phyloP scores from a whole-genome alignment of 1,140 invertebrate genomes.

The Saccostrea echinata region DNA sequence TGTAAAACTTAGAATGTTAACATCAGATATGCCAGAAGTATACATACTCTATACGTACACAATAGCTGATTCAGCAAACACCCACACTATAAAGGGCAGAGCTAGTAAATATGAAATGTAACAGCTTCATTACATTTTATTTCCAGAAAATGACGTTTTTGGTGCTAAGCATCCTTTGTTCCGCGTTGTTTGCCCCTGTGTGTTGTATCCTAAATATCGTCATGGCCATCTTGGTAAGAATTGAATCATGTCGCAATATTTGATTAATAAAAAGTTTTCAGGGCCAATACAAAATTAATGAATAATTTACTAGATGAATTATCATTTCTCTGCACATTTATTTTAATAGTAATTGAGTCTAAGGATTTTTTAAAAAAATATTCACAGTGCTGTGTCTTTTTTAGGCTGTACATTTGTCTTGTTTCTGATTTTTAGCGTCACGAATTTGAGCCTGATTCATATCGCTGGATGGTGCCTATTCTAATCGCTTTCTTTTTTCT shows the following conservation, averaged over 20 bases:
- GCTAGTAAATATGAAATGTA: neutral
- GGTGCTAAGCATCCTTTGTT: slow-evolving; percentile 63
- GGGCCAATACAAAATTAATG: too few relatives aligned
- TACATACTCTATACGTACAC: neutral
- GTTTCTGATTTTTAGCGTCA: slow-evolving; percentile 49
- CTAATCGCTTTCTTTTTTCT: slow-evolving; percentile 61
- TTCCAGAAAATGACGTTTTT: slow-evolving; percentile 66
- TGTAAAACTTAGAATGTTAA: too few relatives aligned
- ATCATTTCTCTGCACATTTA: too few relatives aligned
- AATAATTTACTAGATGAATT: too few relatives aligned
- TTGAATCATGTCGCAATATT: neutral
- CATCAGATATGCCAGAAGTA: neutral
- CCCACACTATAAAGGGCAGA: neutral
- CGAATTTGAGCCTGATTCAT: slow-evolving; percentile 23
- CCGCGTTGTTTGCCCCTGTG: slow-evolving; percentile 61
- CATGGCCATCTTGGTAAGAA: slow-evolving; percentile 60
- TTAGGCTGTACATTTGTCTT: neutral
- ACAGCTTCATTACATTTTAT: too few relatives aligned
- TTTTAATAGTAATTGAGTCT: too few relatives aligned
- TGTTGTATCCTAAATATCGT: slow-evolving; percentile 53
- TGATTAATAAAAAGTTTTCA: too few relatives aligned
- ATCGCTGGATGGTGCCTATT: slow-evolving; percentile 62
- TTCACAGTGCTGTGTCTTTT: too few relatives aligned
- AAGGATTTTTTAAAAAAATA: too few relatives aligned
- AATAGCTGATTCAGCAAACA: neutral